A percentile compares a stretch with the other conserved stretches of the same genome.
Evolutionary conservation across 2,888 invertebrate species (phyloP).

Genomic region (Drosophila neotestacea): DNA sequence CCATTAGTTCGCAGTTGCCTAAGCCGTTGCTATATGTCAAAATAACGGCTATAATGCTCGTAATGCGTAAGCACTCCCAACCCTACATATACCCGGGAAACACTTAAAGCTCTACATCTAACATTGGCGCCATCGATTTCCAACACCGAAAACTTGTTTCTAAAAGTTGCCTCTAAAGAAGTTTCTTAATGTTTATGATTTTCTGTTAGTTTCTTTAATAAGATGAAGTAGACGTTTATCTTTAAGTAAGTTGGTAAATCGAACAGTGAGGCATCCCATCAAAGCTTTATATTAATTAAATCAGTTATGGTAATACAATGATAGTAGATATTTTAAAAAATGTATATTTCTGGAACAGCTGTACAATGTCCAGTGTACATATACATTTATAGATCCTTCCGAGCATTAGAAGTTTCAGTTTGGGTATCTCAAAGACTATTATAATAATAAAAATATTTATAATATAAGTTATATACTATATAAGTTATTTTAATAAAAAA

Average conservation of each 20-base stretch:
- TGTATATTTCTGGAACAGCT: too few relatives aligned
- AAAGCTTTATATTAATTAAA: too few relatives aligned
- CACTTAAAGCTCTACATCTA: conserved; percentile 10
- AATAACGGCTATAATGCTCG: conserved; percentile 54
- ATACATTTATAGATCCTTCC: too few relatives aligned
- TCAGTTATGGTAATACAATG: too few relatives aligned
- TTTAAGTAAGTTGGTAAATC: not conserved
- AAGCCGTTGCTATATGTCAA: conserved; percentile 64
- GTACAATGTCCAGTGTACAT: too few relatives aligned
- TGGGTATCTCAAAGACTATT: too few relatives aligned
- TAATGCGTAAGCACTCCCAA: conserved; percentile 4
- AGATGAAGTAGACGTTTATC: not conserved
- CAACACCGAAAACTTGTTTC: conserved; percentile 13
- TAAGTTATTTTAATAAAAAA: too few relatives aligned
- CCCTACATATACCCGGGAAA: not conserved
- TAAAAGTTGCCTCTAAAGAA: not conserved
- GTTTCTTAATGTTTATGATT: conserved; percentile 6
- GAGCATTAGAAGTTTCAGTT: too few relatives aligned
- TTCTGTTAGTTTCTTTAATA: conserved; percentile 3
- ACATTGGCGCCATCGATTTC: conserved; percentile 63
- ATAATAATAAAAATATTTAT: too few relatives aligned
- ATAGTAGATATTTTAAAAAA: too few relatives aligned
- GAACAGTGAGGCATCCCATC: not conserved
- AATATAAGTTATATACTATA: too few relatives aligned
- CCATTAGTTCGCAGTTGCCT: conserved; percentile 62